Percentiles rank a stretch among this genome's conserved stretches.
Evolutionary conservation across 2,113 vertebrate species (phyloP).

Genomic region (Piliocolobus tephrosceles): DNA sequence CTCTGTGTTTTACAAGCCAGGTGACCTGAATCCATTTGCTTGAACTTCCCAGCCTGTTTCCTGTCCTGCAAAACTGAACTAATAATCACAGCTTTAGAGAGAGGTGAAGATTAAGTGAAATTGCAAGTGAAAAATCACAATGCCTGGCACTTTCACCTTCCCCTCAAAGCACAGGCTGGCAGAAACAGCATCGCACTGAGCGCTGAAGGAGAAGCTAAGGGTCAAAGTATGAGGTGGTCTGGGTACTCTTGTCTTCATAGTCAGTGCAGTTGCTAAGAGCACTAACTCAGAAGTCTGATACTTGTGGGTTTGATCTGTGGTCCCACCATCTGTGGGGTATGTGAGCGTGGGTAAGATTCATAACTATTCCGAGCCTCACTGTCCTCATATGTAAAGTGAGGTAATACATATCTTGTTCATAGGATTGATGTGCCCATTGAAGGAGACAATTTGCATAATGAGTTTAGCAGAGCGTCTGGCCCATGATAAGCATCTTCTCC

Average conservation of each 20-base stretch:
- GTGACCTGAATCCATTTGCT: neutral
- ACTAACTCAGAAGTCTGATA: neutral
- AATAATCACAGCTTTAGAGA: neutral
- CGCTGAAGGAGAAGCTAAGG: neutral
- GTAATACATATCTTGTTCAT: neutral
- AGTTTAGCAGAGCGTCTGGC: neutral
- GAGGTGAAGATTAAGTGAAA: conserved; percentile 2
- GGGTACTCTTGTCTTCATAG: neutral
- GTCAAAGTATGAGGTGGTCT: neutral
- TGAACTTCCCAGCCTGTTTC: neutral
- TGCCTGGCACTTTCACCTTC: no score
- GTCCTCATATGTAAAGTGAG: neutral
- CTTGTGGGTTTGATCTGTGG: neutral
- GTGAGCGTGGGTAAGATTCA: neutral
- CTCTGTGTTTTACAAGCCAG: neutral
- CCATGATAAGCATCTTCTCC: neutral
- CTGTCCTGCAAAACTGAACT: neutral
- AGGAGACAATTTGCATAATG: neutral
- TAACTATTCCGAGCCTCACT: neutral
- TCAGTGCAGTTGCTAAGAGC: neutral
- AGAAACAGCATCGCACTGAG: neutral
- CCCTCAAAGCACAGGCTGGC: neutral
- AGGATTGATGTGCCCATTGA: neutral
- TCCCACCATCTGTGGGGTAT: neutral
- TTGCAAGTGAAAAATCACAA: neutral